Base-by-base conservation (phyloP, 2,888 invertebrate genomes). In the Drosophila paramelanica region DNA sequence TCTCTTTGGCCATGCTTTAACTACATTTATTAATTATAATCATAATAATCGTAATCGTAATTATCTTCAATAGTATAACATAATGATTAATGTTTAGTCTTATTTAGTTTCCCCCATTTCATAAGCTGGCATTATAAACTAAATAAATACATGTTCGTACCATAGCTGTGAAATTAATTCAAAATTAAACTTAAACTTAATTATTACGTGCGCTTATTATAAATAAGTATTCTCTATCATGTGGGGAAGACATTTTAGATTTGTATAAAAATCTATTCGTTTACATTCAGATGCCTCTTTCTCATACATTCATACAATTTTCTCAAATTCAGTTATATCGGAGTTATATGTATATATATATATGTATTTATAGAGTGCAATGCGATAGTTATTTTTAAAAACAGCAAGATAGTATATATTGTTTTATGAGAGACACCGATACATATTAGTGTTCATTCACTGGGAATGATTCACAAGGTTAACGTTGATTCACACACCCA, bases 1-100 rank as follows among this genome's bases (percentile, higher is more conserved):
- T 78, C 71, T 78, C 77, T 78, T 78, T 78, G 77, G 77, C 77
- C 71, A 78, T 52, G 71, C 64, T 68, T 73, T 64, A 69, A 66
- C 57, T 75, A 67, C 42, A 38, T 39, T 55, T 38, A 17, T 55
- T 23, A 55, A 31, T 60, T 67, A 57, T 60, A 43, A 31, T 58
- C 27, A 56, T 51, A 53, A 59, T 60, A 41, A 65, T 50, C 58
- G 66, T 68, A 56, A 41, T 53, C 23, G 56, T 49, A 57, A 39
- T 58, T 5, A 36, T 20, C 27, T 42, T 45, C 11, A 60, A 70
- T 65, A 45, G 46, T 60, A 14, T 64, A 74, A 75, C 60, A 70
- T 70, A 74, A 57, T 69, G 39, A 69, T 67, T 65, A 57, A 60
- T 60, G 31, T 67, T 77, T 58, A 76, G 76, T 77, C 76, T 76